Evolutionary conservation across 1,140 invertebrate species (phyloP).

Genomic region (Drosophila oshimai): DNA sequence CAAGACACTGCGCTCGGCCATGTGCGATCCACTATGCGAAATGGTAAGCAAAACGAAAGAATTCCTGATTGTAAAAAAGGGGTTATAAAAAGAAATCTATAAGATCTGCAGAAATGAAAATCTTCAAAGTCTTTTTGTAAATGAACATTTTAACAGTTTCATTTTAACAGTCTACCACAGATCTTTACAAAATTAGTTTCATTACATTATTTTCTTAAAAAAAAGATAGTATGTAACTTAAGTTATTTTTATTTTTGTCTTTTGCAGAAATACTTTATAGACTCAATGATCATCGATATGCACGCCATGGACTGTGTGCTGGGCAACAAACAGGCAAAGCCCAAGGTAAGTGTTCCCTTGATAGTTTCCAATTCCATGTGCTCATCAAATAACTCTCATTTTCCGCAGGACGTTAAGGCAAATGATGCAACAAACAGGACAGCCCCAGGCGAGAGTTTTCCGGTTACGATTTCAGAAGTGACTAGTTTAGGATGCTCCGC

Average conservation of each 20-base stretch:
- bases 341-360: conserved; percentile 37
- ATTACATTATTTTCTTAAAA: too few species aligned
- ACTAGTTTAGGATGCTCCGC: conserved; percentile 56
- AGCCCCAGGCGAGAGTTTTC: conserved; percentile 48
- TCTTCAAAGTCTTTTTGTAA: too few species aligned
- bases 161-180: too few species aligned
- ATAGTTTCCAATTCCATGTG: background rate
- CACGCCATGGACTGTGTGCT: conserved; percentile 73
- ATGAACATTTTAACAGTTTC: too few species aligned
- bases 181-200: too few species aligned
- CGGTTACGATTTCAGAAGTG: conserved; percentile 61
- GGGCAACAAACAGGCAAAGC: conserved; percentile 41
- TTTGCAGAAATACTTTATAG: conserved; percentile 73
- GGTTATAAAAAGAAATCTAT: too few species aligned
- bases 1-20: conserved; percentile 45
- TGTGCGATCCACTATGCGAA: conserved; percentile 52
- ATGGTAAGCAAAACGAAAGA: conserved; percentile 48
- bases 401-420: conserved; percentile 2
- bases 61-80: too few species aligned
- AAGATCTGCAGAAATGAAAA: too few species aligned
- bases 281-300: conserved; percentile 71
- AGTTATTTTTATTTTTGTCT: too few species aligned
- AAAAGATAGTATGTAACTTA: too few species aligned
- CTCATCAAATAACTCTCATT: background rate
- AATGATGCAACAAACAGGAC: background rate